Evolutionary conservation across 2,797 vertebrate species (phyloP).

Genomic region (Taenioides sp.): DNA sequence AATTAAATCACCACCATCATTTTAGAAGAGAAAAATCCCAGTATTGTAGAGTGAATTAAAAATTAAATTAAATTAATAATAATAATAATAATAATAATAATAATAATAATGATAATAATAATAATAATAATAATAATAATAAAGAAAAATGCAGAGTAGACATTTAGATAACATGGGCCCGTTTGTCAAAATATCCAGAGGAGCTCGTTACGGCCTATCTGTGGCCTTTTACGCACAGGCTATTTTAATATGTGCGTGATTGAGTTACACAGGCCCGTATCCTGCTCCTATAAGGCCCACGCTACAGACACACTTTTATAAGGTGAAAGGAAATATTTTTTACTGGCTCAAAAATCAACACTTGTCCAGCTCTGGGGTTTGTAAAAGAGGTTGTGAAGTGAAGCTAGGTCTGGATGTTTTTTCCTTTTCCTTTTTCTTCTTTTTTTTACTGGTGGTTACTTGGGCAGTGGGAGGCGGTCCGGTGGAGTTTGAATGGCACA

Average conservation of each 20-base stretch:
- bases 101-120: not conserved
- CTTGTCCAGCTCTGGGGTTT: slow-evolving; percentile 53
- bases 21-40: no score
- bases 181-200: not conserved
- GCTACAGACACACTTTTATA: slow-evolving; percentile 47
- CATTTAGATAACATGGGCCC: not conserved
- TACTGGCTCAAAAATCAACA: slow-evolving; percentile 64
- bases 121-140: not conserved
- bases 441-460: slow-evolving; percentile 60
- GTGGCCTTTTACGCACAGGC: slow-evolving; percentile 28
- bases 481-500: slow-evolving; percentile 73
- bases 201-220: slow-evolving; percentile 32
- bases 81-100: not conserved
- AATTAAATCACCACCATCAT: no score
- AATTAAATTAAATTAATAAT: not conserved
- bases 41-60: no score
- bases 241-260: slow-evolving; percentile 50
- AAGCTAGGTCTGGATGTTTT: slow-evolving; percentile 45
- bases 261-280: slow-evolving; percentile 58
- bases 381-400: slow-evolving; percentile 32
- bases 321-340: slow-evolving; percentile 68
- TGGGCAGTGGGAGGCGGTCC: slow-evolving; percentile 39
- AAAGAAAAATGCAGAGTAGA: not conserved
- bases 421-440: slow-evolving; percentile 25
- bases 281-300: slow-evolving; percentile 43